These are phyloP conservation scores for Listronotus oregonensis DNA, from an alignment of 1,140 invertebrate genomes.

Conservation along the genomic window DNA sequence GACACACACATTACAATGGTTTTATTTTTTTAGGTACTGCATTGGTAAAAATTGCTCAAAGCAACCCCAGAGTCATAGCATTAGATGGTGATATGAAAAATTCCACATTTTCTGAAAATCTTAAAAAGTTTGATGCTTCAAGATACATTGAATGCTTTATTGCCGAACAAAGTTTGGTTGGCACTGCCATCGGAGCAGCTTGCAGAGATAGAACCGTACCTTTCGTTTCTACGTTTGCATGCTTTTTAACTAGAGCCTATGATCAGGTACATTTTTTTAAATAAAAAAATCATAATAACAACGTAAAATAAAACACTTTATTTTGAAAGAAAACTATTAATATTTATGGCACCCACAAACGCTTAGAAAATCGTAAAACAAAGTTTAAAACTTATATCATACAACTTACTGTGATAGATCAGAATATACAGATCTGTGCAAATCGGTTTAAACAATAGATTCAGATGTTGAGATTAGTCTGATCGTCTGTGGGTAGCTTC, in stretches of 20 bases:
- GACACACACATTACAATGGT: not conserved
- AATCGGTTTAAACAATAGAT: too few relatives aligned
- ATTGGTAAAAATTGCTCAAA: constrained; percentile 85
- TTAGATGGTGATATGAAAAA: constrained; percentile 98
- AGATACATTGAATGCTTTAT: constrained; percentile 98
- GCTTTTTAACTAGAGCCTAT: constrained; percentile 95
- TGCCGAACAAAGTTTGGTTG: constrained; percentile 97
- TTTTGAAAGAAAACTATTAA: too few relatives aligned
- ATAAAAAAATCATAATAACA: too few relatives aligned
- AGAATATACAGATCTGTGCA: too few relatives aligned
- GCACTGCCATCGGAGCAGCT: constrained; percentile 91
- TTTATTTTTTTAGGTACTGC: constrained; percentile 62
- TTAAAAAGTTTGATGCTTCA: constrained; percentile 73
- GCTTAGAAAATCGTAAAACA: too few relatives aligned
- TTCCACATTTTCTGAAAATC: constrained; percentile 94
- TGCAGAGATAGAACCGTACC: constrained; percentile 87
- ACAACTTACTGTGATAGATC: too few relatives aligned
- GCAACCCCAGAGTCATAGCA: constrained; percentile 84
- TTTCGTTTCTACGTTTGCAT: constrained; percentile 96
- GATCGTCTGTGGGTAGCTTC: too few relatives aligned
- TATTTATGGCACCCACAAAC: too few relatives aligned
- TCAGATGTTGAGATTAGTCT: too few relatives aligned
- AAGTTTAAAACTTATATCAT: too few relatives aligned
- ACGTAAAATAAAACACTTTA: too few relatives aligned
- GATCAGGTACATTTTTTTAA: constrained; percentile 76